Percentiles rank a stretch among this genome's conserved stretches.
These are phyloP conservation scores for Callospermophilus lateralis DNA, from an alignment of 2,113 vertebrate genomes.

Conservation along the genomic window DNA sequence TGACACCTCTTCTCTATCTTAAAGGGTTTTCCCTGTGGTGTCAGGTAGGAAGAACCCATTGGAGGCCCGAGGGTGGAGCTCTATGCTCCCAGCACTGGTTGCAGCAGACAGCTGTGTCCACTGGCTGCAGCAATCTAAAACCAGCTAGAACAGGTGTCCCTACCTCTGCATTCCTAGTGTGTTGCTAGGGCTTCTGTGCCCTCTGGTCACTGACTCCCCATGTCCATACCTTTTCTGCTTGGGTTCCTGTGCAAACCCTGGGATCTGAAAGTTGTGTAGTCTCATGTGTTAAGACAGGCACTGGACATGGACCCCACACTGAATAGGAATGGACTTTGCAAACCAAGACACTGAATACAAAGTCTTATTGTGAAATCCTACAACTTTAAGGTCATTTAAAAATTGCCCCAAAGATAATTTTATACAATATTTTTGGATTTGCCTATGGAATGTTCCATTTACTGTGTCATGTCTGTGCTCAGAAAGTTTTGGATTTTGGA, in stretches of 20 bases:
- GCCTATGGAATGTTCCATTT: no score
- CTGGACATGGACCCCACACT: not conserved
- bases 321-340: not conserved
- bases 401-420: no score
- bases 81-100: not conserved
- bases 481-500: no score
- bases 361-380: not conserved
- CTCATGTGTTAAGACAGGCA: not conserved
- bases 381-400: no score
- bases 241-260: not conserved
- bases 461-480: no score
- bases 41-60: no score
- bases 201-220: not conserved
- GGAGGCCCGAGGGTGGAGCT: no score
- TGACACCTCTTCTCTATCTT: no score
- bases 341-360: not conserved
- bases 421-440: no score
- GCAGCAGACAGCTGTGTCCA: not conserved
- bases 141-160: not conserved
- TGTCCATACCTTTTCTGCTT: not conserved
- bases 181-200: not conserved
- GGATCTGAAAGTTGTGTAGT: not conserved
- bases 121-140: not conserved
- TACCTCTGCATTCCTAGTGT: not conserved
- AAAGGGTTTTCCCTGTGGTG: no score